Conservation (phyloP, 1,140 invertebrate genomes). For the Calephelis nemesis region DNA sequence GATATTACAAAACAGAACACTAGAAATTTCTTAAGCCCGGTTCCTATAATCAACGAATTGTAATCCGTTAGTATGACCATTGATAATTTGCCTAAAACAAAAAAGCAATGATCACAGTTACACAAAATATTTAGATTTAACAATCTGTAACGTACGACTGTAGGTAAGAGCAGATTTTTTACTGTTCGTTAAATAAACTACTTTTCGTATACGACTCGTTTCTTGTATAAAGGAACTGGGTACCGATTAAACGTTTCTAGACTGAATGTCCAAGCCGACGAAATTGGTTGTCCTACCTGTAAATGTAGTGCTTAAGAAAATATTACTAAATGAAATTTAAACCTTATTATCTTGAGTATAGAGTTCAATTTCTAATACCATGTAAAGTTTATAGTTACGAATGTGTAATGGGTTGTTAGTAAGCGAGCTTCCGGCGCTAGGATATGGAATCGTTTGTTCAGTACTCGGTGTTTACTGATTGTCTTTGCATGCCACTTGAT, state of each 20-base stretch:
- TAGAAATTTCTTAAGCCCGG: no score
- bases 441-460: slow-evolving; percentile 8
- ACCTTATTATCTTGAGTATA: slow-evolving; percentile 17
- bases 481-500: slow-evolving; percentile 14
- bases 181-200: no score
- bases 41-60: no score
- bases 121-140: no score
- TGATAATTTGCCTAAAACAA: no score
- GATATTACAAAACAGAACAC: no score
- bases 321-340: slow-evolving; percentile 17
- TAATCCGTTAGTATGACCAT: no score
- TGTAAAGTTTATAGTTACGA: slow-evolving; percentile 29
- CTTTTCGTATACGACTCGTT: no score
- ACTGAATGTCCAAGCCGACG: slow-evolving; percentile 38
- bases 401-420: slow-evolving; percentile 37
- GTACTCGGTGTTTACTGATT: slow-evolving; percentile 12
- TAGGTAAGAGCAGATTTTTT: no score
- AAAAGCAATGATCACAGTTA: no score
- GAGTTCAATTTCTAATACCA: slow-evolving; percentile 27
- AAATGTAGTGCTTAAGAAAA: slow-evolving; percentile 38
- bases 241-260: slow-evolving; percentile 31
- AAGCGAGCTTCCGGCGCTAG: slow-evolving; percentile 28
- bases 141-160: no score
- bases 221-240: no score
- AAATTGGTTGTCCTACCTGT: slow-evolving; percentile 47